Evolutionary conservation across 1,140 invertebrate genomes (phyloP).

Genomic region (Ooceraea biroi): DNA sequence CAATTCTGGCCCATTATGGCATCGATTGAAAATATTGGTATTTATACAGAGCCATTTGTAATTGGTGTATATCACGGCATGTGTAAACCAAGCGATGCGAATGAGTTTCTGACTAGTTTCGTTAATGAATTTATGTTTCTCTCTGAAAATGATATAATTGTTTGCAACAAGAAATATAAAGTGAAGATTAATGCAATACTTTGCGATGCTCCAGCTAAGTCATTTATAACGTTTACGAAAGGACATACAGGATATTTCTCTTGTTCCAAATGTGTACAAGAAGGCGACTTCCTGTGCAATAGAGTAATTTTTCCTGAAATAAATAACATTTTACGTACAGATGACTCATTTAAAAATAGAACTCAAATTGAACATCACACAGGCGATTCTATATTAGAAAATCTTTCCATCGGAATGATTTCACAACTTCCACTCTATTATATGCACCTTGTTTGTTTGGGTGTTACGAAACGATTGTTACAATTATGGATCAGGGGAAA

Average conservation of each 20-base stretch:
- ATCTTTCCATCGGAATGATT: not conserved
- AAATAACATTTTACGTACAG: not conserved
- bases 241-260: slow-evolving; percentile 10
- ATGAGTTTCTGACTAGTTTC: not conserved
- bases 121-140: too few relatives aligned
- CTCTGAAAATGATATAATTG: not conserved
- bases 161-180: not conserved
- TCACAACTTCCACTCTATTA: too few relatives aligned
- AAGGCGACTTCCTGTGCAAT: not conserved
- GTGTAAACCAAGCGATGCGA: not conserved
- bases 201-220: not conserved
- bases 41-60: slow-evolving; percentile 1
- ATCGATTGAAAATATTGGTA: not conserved
- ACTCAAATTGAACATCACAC: slow-evolving; percentile 1
- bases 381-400: slow-evolving; percentile 8
- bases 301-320: slow-evolving; percentile 1
- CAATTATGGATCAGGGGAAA: not conserved
- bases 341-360: slow-evolving; percentile 5
- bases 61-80: not conserved
- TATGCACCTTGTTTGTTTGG: slow-evolving; percentile 12
- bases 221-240: not conserved
- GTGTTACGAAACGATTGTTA: slow-evolving; percentile 4
- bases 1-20: slow-evolving; percentile 19
- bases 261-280: not conserved
- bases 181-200: not conserved